Evolutionary conservation across 2,888 invertebrate species (phyloP), one percentile per base, ranked within the genome.

Genomic region (Ecliptopera silaceata): DNA sequence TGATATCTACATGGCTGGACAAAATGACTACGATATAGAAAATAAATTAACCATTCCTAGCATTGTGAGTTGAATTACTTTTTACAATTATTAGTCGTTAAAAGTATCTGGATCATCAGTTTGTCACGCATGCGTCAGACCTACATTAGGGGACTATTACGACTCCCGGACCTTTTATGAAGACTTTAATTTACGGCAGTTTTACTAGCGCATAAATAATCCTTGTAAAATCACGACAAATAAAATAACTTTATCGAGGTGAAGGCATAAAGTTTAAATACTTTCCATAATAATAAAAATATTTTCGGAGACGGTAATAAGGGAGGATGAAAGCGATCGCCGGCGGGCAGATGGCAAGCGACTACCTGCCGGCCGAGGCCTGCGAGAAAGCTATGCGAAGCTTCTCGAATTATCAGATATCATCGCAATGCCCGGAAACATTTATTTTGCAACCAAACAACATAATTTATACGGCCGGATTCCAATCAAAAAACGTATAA

Each of bases 301-400:
- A 86, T 88, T 88, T 90, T 88, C 81, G 83, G 83, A 84, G 82
- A 84, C 83, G 76, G 78, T 82, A 82, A 84, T 86, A 87, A 82
- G 80, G 75, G 77, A 77, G 87, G 87, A 88, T 88, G 82, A 90
- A 88, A 88, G 88, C 84, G 82, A 73, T 79, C 81, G 86, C 87
- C 88, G 86, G 77, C 76, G 79, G 84, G 80, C 88, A 87, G 84
- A 86, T 85, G 88, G 22, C 4, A 22, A 8, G 78, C 75, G 71
- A 54, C 86, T 89, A 87, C 89, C 88, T 88, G 88, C 80, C 71
- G 68, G 66, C 43, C 63, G 13, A 12, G 31, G n/a, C 65, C 65
- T 68, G 65, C 76, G 79, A 76, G 82, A 86, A 83, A 86, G 80
- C 80, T 77, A 73, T 69, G 70, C 66, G 65, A 56, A 60, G 72